Base-by-base conservation (phyloP, 2,113 vertebrate species). In the Rutilus rutilus region DNA sequence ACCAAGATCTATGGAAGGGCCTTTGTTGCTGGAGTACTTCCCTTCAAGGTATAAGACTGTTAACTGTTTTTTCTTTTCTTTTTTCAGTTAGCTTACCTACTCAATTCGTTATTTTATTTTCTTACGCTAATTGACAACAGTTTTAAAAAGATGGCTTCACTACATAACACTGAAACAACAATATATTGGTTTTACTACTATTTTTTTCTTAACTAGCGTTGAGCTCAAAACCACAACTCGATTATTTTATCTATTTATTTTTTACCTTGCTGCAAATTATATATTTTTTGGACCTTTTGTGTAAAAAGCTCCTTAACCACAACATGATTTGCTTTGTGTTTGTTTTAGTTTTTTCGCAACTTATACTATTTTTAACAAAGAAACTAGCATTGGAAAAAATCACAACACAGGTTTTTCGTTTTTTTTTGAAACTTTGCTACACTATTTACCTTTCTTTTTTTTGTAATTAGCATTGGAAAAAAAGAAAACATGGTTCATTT, bases 1-100 rank as follows among this genome's bases (percentile, higher is more conserved):
- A 97, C 96, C 19, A 99, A 98, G 93, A 97, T 99, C 85, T 94
- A 98, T 21, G 98, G 98, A 84, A 94, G 97, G 87, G 96, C 98
- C 1, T 99, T 96, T 77, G 97, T 99, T 19, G 97, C 98, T 11
- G 98, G 98, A 78, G 96, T 97, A 1, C 92, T 99, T 86, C 98
- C 98, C 57, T 95, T 94, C 90, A 99, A 97, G 94, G 97, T 99
- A 93, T 93, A 92, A 25, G 64, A 27, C 12, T 42, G 2, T 9
- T 50, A 23, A n/a, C 36, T 21, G 0, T 54, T 45, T 52, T 3
- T 14, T n/a, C n/a, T 4, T 39, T 1, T 42, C 15, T 27, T 23
- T 5, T 73, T 45, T 42, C 4, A 9, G 30, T 73, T 73, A 42
- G 17, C 21, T 23, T n/a, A 74, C 12, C 71, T 14, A 11, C 4